A percentile compares a stretch with the other conserved stretches of the same genome.
Evolutionary conservation across 2,113 vertebrate genomes (phyloP).

Genomic region (Otis tarda): DNA sequence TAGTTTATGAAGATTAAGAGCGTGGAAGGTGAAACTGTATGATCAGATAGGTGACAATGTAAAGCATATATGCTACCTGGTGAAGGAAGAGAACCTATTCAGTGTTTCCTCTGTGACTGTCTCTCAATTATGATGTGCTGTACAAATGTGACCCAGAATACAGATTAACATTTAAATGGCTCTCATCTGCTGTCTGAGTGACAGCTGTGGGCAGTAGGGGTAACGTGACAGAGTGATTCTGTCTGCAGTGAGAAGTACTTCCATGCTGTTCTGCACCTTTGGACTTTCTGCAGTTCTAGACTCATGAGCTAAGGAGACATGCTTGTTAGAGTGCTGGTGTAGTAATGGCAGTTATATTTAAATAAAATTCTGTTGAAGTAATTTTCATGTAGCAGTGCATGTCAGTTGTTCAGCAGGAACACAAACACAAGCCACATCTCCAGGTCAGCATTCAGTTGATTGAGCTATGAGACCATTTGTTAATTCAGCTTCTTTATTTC

Average conservation of each 20-base stretch:
- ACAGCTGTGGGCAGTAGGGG: not conserved
- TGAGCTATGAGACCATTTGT: not conserved
- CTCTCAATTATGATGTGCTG: not conserved
- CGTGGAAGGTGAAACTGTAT: not conserved
- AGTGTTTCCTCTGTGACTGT: not conserved
- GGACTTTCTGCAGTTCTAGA: not conserved
- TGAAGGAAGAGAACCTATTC: not conserved
- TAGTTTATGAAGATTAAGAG: not conserved
- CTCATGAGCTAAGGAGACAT: not conserved
- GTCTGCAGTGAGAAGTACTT: not conserved
- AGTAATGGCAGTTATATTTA: not conserved
- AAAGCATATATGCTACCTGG: accelerated
- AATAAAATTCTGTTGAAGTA: not conserved
- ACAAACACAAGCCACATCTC: not conserved
- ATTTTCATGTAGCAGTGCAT: not conserved
- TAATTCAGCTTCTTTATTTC: not conserved
- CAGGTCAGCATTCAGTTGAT: not conserved
- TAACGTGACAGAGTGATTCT: not conserved
- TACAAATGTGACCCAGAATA: not conserved
- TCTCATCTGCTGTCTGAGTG: not conserved
- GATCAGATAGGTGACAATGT: not conserved
- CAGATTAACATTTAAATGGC: not conserved
- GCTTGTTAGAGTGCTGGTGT: not conserved
- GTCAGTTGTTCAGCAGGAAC: not conserved
- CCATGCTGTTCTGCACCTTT: not conserved